Evolutionary conservation across 1,140 invertebrate species (phyloP).

Genomic region (Lepidotrigona ventralis): DNA sequence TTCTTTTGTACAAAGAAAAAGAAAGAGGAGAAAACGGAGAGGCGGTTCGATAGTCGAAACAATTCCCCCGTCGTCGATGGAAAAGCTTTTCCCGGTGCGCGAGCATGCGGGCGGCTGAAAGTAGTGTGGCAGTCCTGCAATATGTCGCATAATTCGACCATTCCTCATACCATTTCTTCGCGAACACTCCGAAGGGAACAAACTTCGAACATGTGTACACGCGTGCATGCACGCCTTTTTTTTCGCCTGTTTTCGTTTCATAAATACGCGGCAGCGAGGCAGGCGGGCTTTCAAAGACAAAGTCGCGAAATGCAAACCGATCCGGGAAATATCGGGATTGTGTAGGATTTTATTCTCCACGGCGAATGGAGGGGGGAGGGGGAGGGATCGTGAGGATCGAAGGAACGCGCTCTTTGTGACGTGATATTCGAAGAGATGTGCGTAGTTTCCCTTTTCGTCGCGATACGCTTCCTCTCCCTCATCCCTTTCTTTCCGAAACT

Average conservation of each 20-base stretch:
- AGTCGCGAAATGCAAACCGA: constrained; percentile 58
- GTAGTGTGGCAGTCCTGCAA: constrained; percentile 53
- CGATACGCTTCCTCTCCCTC: not conserved
- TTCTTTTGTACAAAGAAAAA: not conserved
- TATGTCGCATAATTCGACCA: constrained; percentile 73
- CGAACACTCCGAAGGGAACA: constrained; percentile 51
- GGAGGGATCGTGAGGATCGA: constrained; percentile 34
- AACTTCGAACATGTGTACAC: constrained; percentile 59
- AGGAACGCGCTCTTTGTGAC: not conserved
- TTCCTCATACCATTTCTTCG: constrained; percentile 64
- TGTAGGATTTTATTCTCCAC: constrained; percentile 44
- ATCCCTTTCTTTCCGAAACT: not conserved
- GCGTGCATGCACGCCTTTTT: constrained; percentile 36
- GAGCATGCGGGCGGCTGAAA: constrained; percentile 30
- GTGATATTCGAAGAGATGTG: constrained; percentile 25
- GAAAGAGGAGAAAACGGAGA: not conserved
- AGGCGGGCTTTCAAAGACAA: constrained; percentile 38
- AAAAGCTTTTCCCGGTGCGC: constrained; percentile 42
- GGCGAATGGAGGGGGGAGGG: not conserved
- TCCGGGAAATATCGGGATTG: constrained; percentile 55
- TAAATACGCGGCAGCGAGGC: constrained; percentile 47
- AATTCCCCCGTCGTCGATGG: constrained; percentile 46
- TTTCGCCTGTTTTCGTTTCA: constrained; percentile 31
- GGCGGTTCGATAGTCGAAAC: constrained; percentile 43
- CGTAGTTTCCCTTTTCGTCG: not conserved